A percentile compares a stretch with the other conserved stretches of the same genome.
Evolutionary conservation across 1,140 invertebrate genomes (phyloP).

Genomic region (Bombus sylvicola): DNA sequence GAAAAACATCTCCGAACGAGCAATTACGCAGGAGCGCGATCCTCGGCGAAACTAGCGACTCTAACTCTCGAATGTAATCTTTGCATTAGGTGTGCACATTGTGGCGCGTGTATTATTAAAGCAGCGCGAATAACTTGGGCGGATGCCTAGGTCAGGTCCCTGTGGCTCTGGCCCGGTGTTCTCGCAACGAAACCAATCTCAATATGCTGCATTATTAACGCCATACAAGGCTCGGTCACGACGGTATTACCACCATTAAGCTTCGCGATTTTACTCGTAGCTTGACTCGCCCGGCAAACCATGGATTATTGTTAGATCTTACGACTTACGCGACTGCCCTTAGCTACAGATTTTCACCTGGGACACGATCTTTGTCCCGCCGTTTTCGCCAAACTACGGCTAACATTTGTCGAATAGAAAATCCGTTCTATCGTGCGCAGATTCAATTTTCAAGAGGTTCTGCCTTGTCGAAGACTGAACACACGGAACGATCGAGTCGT

Average conservation of each 20-base stretch:
- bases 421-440: not conserved
- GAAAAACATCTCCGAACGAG: not conserved
- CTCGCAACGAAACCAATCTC: constrained; percentile 76
- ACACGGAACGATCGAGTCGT: not conserved
- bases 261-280: constrained; percentile 64
- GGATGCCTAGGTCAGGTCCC: constrained; percentile 73
- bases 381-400: not conserved
- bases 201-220: constrained; percentile 78
- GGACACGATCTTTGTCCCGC: not conserved
- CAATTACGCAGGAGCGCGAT: not conserved
- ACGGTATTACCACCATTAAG: constrained; percentile 67
- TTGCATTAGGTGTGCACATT: constrained; percentile 55
- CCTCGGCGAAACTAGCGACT: not conserved
- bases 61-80: constrained; percentile 37
- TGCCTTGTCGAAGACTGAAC: not conserved
- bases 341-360: constrained; percentile 45
- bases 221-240: constrained; percentile 69
- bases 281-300: constrained; percentile 1
- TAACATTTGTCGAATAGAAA: not conserved
- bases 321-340: not conserved
- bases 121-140: constrained; percentile 67
- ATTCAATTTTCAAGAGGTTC: not conserved
- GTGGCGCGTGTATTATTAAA: constrained; percentile 70
- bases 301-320: constrained; percentile 58
- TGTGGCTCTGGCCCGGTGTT: constrained; percentile 63